Base-by-base conservation (phyloP, 1,140 invertebrate genomes). In the Lepidurus arcticus region DNA sequence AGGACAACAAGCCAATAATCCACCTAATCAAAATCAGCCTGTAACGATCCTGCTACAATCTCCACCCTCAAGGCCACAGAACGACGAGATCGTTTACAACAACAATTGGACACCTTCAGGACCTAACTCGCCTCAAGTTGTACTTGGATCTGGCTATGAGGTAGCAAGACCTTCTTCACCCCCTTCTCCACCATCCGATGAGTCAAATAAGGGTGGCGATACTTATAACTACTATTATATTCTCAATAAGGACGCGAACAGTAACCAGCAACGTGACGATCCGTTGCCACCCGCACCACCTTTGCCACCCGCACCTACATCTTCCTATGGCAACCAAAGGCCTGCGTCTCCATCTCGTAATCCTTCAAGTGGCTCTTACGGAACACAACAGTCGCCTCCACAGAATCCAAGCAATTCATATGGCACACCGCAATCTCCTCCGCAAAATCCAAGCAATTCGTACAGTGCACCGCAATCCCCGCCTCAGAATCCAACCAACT, bases 191-290 rank as follows among this genome's bases (percentile, higher is more conserved):
- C 53, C 53, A 21, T 13, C 53, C 53, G 53, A 65, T 21, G 53
- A 65, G 53, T 13, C 6, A 21, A 65, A 21, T 13, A 65, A 65
- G 2, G 44, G 43, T 76, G 43, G 47, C 34, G 6, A 76, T 21
- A 76, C 75, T 8, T 76, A 76, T 21, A 76, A 76, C 16, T 76
- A 76, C 24, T 76, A 76, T 24, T 76, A 45, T 43, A 76, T 26
- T 10, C 42, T 45, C 42, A 26, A 44, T 10, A 47, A 76, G 44
- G 44, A 45, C 75, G 7, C 24, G 7, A 10, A 44, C 34, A n/a
- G 13, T 24, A 42, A 45, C 26, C 75, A 42, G 75, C 75, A 44
- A 26, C 42, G 43, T n/a, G 24, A 13, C 74, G 42, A 24, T 42
- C 42, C n/a, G 13, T 65, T 65, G 73, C 26, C 76, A 11, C 42